A percentile compares a stretch with the other conserved stretches of the same genome.
These are phyloP conservation scores for Folsomia manolachei DNA, from an alignment of 2,888 invertebrate species.

Conservation along the genomic window DNA sequence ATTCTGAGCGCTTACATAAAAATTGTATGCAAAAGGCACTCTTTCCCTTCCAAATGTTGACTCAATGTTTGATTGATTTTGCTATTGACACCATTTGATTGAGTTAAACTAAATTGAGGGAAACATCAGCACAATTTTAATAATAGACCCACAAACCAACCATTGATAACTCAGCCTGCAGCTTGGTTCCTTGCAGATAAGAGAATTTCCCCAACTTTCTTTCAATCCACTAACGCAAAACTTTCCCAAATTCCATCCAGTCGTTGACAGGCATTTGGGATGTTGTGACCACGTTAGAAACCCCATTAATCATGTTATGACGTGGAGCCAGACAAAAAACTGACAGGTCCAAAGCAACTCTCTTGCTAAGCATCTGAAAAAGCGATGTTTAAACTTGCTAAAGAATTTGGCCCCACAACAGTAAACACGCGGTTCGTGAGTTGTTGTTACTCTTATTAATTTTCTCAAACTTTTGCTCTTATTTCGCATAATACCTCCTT, in stretches of 20 bases:
- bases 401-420: neutral
- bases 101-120: neutral
- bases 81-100: neutral
- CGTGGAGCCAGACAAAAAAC: neutral
- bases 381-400: neutral
- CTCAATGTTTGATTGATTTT: neutral
- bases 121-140: neutral
- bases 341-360: neutral
- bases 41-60: neutral
- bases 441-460: too few relatives aligned
- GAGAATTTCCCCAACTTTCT: neutral
- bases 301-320: slow-evolving; percentile 10
- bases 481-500: neutral
- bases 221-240: neutral
- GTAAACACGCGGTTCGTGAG: too few relatives aligned
- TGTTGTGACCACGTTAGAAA: neutral
- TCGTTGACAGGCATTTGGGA: slow-evolving; percentile 12
- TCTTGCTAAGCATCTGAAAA: neutral
- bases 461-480: neutral
- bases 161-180: too few relatives aligned
- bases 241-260: neutral
- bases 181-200: neutral
- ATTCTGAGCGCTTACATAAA: too few relatives aligned
- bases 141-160: neutral
- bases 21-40: too few relatives aligned